phyloP scores from a whole-genome alignment of 2,113 vertebrate species.

The Cyanoliseus patagonus region DNA sequence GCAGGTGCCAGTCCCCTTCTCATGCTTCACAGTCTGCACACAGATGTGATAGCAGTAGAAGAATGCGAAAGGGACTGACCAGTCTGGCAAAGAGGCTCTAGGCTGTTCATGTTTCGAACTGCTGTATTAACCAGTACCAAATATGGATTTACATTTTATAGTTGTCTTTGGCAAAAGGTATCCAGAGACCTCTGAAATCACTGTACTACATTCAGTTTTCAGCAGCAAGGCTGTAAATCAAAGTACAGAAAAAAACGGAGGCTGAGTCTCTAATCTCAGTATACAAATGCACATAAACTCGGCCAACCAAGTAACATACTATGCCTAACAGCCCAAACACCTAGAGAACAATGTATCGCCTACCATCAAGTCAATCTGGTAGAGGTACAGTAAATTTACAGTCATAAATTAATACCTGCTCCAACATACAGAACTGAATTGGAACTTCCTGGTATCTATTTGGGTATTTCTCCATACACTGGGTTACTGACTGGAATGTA shows the following conservation, averaged over 20 bases:
- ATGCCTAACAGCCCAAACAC: background rate
- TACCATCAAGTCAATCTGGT: background rate
- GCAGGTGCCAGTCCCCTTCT: background rate
- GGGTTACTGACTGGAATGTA: background rate
- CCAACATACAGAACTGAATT: background rate
- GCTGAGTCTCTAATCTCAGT: background rate
- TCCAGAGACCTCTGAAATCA: background rate
- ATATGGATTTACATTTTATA: background rate
- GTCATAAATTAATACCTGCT: background rate
- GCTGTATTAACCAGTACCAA: background rate
- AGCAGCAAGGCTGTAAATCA: background rate
- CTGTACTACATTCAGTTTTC: background rate
- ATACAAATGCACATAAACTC: background rate
- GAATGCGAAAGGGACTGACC: background rate
- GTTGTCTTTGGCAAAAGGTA: background rate
- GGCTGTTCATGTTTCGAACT: background rate
- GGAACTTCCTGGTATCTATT: background rate
- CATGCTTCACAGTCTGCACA: rapidly evolving
- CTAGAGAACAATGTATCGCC: background rate
- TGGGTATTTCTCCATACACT: background rate
- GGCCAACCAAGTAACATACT: background rate
- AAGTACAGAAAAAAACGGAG: background rate
- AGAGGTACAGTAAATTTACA: background rate
- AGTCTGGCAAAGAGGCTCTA: background rate
- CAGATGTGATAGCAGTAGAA: background rate